phyloP scores from a whole-genome alignment of 2,888 invertebrate species.

The Agrypnus murinus region DNA sequence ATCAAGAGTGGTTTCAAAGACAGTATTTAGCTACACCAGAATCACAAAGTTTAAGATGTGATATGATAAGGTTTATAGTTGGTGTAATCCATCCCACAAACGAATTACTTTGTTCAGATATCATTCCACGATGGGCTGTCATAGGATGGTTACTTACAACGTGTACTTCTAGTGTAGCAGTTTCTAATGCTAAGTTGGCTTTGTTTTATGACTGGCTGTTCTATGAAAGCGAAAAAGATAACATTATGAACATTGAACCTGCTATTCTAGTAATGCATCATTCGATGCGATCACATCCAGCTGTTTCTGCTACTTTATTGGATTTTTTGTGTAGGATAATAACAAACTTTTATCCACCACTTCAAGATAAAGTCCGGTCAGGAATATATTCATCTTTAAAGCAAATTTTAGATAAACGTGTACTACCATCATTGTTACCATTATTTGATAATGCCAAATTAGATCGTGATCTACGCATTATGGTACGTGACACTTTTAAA shows the following conservation, averaged over 20 bases:
- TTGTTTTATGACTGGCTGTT: conserved; percentile 96
- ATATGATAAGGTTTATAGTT: conserved; percentile 94
- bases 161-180: conserved; percentile 91
- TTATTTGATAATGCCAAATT: conserved; percentile 91
- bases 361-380: conserved; percentile 85
- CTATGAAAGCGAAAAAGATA: conserved; percentile 92
- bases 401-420: conserved; percentile 93
- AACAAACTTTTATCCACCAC: conserved; percentile 87
- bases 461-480: conserved; percentile 86
- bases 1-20: conserved; percentile 96
- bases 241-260: conserved; percentile 97
- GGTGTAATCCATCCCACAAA: conserved; percentile 96
- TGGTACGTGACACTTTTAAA: conserved; percentile 92
- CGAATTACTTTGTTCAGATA: conserved; percentile 93
- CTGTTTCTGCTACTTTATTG: conserved; percentile 90
- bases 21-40: conserved; percentile 94
- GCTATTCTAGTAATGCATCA: conserved; percentile 96
- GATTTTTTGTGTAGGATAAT: conserved; percentile 95
- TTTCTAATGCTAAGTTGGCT: conserved; percentile 92
- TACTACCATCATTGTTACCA: conserved; percentile 88
- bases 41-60: conserved; percentile 92
- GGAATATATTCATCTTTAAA: conserved; percentile 89
- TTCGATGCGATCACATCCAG: conserved; percentile 93
- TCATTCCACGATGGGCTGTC: conserved; percentile 96
- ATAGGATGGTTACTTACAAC: conserved; percentile 95